Evolutionary conservation across 2,797 vertebrate genomes (phyloP), one percentile per base, ranked within the genome.

Genomic region (Sebastes diaconus): DNA sequence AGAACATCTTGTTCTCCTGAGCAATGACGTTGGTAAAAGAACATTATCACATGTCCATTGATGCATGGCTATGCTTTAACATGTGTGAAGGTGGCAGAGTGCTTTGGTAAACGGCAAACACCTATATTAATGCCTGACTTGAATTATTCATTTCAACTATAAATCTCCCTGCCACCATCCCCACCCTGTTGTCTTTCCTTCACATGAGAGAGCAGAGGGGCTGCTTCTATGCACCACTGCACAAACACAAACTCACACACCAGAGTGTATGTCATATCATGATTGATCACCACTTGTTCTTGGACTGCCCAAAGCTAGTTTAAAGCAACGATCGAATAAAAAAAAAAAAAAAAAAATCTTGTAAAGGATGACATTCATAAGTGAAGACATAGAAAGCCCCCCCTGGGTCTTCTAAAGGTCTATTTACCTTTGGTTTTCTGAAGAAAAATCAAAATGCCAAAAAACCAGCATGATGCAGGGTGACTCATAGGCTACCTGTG

Each of bases 211-310:
- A 36, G 32, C 36, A 39, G 6, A 76, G n/a, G 6, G 16, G 34
- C 11, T 34, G 52, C 60, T 77, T 55, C 39, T 30, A 16, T 20
- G 36, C 1, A 3, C 58, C 73, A 69, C 10, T 34, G 54, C 52
- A 2, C 16, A 18, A 72, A 50, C 68, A 29, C 20, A 36, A 68
- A 58, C 27, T 61, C 46, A n/a, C 12, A 18, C 36, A 36, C 65
- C 63, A 73, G 13, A 16, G 6, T 46, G 42, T 46, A 4, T 64
- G 29, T 50, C 57, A 55, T 54, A 58, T 64, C 36, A 42, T 59
- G 29, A 84, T 24, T 78, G 39, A 81, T 73, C 61, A 69, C 50
- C 52, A 50, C 29, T 66, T 61, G 32, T 27, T 66, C 30, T 57
- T 42, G 13, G 11, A 6, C 27, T 12, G 54, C 42, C 24, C 5